Evolutionary conservation across 2,113 vertebrate species (phyloP).

Genomic region (Heptranchias perlo): DNA sequence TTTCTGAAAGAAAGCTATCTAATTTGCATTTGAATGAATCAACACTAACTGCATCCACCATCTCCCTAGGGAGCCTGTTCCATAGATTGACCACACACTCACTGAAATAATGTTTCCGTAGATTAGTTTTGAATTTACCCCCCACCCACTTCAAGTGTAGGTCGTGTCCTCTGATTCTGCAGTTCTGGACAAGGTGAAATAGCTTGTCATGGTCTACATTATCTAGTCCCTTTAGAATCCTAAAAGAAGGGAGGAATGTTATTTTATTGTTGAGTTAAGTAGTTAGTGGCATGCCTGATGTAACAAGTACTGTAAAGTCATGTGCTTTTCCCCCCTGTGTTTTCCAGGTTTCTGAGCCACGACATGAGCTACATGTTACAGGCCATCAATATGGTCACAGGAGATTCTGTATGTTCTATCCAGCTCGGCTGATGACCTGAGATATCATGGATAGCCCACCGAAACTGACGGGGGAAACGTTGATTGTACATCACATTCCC

Average conservation of each 20-base stretch:
- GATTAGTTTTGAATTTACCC: not conserved
- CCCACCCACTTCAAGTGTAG: not conserved
- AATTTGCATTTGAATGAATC: too few species aligned
- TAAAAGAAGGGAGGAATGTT: not conserved
- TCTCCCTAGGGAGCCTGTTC: too few species aligned
- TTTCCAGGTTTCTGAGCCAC: slow-evolving; percentile 57
- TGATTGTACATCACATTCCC: slow-evolving; percentile 96
- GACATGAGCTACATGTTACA: slow-evolving; percentile 51
- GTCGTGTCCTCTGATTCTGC: not conserved
- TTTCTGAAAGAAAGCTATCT: too few species aligned
- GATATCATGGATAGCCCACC: slow-evolving; percentile 82
- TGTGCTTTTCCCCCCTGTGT: slow-evolving; percentile 46
- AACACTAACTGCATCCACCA: too few species aligned
- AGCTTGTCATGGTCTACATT: not conserved
- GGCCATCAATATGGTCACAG: slow-evolving; percentile 41
- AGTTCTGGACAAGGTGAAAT: not conserved
- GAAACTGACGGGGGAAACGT: slow-evolving; percentile 85
- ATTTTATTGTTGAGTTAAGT: not conserved
- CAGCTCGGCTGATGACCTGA: slow-evolving; percentile 56
- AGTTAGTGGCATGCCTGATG: not conserved
- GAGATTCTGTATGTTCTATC: slow-evolving; percentile 46
- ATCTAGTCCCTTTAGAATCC: not conserved
- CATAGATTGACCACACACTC: too few species aligned
- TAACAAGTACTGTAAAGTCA: not conserved
- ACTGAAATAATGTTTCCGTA: not conserved